Conservation (phyloP, 2,888 invertebrate genomes). For the Drosophila kokeensis region DNA sequence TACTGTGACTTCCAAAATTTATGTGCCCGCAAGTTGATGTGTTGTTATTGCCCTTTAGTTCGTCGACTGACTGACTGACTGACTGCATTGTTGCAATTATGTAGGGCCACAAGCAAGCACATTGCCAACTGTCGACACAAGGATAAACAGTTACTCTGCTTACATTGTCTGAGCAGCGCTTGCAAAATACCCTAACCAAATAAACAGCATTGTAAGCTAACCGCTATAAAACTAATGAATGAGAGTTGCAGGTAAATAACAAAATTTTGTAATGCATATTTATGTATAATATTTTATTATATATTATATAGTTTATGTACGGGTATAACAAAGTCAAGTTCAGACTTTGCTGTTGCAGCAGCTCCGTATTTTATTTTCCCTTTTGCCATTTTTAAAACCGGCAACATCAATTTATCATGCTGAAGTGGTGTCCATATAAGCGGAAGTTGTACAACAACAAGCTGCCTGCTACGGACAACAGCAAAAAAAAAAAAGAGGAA, state of each 20-base stretch:
- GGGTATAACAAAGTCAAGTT: slow-evolving; percentile 23
- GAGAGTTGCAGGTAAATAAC: background rate
- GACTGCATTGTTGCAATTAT: slow-evolving; percentile 24
- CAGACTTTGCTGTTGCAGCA: background rate
- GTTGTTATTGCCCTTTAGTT: slow-evolving; percentile 7
- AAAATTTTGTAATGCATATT: background rate
- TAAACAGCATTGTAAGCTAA: background rate
- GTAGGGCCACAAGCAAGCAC: slow-evolving; percentile 17
- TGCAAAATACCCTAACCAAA: slow-evolving; percentile 1
- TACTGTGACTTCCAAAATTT: slow-evolving; percentile 8
- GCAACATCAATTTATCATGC: slow-evolving; percentile 76
- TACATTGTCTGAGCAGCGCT: background rate
- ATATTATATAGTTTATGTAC: background rate
- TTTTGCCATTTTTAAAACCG: slow-evolving; percentile 51
- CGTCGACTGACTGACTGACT: background rate
- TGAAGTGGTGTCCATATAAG: slow-evolving; percentile 74
- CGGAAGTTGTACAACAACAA: slow-evolving; percentile 67
- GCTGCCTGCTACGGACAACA: slow-evolving; percentile 56
- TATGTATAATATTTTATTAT: no score
- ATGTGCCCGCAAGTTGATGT: slow-evolving; percentile 4
- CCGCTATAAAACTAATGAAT: background rate
- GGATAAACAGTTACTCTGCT: background rate
- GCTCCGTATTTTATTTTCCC: slow-evolving; percentile 39
- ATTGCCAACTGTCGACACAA: background rate
- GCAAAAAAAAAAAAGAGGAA: slow-evolving; percentile 30